A percentile compares a stretch with the other conserved stretches of the same genome.
Conservation (phyloP, 30 jellyfish, hydroid and myxozoan species). For the Hydractinia echinata region DNA sequence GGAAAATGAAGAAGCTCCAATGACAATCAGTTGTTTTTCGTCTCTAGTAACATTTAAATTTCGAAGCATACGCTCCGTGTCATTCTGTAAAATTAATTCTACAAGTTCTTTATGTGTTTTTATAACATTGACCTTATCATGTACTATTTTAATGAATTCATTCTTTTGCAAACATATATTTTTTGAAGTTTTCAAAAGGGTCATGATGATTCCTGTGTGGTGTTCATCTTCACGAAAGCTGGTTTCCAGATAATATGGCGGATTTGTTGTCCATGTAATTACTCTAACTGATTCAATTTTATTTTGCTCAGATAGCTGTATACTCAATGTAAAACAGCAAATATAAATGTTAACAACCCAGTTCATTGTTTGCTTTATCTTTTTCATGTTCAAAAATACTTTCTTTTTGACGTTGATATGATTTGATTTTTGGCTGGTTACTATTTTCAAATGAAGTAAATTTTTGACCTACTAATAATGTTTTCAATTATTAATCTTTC, state of each 20-base stretch:
- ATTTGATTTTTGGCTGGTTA: too few relatives aligned
- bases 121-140: background rate
- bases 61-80: background rate
- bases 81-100: background rate
- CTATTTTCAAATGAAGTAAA: too few relatives aligned
- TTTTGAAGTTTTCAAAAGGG: background rate
- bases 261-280: background rate
- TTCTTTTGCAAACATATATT: background rate
- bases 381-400: too few relatives aligned
- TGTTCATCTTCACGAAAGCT: background rate
- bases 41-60: background rate
- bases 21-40: background rate
- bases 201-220: constrained; percentile 2
- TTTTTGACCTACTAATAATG: too few relatives aligned
- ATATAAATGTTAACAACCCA: too few relatives aligned
- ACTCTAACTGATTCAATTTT: background rate
- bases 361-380: too few relatives aligned
- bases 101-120: background rate
- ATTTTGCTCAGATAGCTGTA: too few relatives aligned
- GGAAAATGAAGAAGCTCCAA: background rate
- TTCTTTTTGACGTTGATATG: too few relatives aligned
- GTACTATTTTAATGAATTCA: background rate
- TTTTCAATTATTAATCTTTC: too few relatives aligned
- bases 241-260: background rate
- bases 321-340: too few relatives aligned